Percentiles rank a stretch among this genome's conserved stretches.
phyloP scores from a whole-genome alignment of 2,888 invertebrate genomes.

The Encarsia formosa region DNA sequence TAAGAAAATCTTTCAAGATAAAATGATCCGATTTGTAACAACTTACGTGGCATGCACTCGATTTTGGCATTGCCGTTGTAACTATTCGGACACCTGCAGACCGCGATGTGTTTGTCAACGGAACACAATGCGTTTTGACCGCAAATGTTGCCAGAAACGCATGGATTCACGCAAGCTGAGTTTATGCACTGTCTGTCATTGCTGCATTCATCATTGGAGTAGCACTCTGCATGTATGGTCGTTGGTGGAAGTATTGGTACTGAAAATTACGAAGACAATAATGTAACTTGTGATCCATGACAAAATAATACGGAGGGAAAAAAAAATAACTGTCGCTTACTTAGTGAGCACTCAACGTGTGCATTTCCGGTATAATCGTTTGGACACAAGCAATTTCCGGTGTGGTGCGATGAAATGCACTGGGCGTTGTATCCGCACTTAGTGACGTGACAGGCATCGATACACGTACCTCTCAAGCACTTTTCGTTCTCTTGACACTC shows the following conservation, averaged over 20 bases:
- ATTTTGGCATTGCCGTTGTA: conserved; percentile 70
- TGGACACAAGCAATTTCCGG: conserved; percentile 74
- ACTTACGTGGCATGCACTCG: conserved; percentile 78
- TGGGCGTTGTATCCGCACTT: conserved; percentile 80
- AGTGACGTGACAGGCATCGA: conserved; percentile 74
- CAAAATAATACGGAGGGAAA: neutral
- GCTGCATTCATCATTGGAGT: conserved; percentile 72
- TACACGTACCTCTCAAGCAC: conserved; percentile 72
- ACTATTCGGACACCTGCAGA: conserved; percentile 77
- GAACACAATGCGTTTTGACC: conserved; percentile 79
- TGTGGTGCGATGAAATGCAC: conserved; percentile 72
- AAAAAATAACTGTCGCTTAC: conserved; percentile 47
- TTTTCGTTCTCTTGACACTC: conserved; percentile 73
- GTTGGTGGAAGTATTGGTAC: conserved; percentile 41
- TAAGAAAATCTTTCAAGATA: neutral
- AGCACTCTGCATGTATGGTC: conserved; percentile 63
- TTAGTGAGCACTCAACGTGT: conserved; percentile 67
- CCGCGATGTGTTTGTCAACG: conserved; percentile 68
- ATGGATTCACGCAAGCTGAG: conserved; percentile 75
- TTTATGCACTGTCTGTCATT: conserved; percentile 72
- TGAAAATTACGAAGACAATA: conserved; percentile 15
- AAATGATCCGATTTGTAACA: no score
- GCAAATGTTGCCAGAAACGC: conserved; percentile 65
- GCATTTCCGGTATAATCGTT: conserved; percentile 75
- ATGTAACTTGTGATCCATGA: neutral